These are phyloP conservation scores for Heliothis virescens DNA, from an alignment of 1,140 invertebrate genomes.

Conservation along the genomic window DNA sequence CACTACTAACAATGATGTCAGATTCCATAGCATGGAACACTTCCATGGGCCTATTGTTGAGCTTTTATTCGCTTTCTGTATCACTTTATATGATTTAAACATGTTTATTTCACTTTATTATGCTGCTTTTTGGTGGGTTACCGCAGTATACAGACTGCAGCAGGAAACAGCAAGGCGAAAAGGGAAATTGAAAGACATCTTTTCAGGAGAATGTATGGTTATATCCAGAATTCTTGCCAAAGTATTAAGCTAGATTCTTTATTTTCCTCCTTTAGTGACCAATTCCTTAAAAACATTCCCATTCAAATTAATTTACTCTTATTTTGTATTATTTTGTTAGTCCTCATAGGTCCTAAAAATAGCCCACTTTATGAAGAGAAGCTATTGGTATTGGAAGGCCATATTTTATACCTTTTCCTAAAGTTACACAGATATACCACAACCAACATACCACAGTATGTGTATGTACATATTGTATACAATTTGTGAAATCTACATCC, in stretches of 20 bases:
- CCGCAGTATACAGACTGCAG: constrained; percentile 90
- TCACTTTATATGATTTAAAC: constrained; percentile 78
- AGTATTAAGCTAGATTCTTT: constrained; percentile 81
- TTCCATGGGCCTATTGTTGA: constrained; percentile 81
- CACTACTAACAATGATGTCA: constrained; percentile 64
- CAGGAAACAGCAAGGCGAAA: constrained; percentile 90
- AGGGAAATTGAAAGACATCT: constrained; percentile 92
- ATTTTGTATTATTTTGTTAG: constrained; percentile 40
- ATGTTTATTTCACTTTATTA: constrained; percentile 86
- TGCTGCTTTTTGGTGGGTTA: constrained; percentile 87
- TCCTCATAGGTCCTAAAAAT: constrained; percentile 53
- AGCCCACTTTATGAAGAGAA: constrained; percentile 46
- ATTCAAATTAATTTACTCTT: constrained; percentile 37
- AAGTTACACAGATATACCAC: constrained; percentile 23
- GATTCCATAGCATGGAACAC: constrained; percentile 72
- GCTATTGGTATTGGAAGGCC: constrained; percentile 45
- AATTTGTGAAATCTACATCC: neutral
- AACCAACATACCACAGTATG: neutral
- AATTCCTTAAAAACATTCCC: constrained; percentile 55
- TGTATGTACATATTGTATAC: constrained; percentile 23
- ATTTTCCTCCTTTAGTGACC: constrained; percentile 69
- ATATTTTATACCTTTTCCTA: constrained; percentile 18
- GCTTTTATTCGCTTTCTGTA: constrained; percentile 80
- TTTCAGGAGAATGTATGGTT: constrained; percentile 91
- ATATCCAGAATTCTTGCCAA: constrained; percentile 84